These are phyloP conservation scores for Lucifuga dentata DNA, from an alignment of 2,113 vertebrate genomes.

Conservation along the genomic window DNA sequence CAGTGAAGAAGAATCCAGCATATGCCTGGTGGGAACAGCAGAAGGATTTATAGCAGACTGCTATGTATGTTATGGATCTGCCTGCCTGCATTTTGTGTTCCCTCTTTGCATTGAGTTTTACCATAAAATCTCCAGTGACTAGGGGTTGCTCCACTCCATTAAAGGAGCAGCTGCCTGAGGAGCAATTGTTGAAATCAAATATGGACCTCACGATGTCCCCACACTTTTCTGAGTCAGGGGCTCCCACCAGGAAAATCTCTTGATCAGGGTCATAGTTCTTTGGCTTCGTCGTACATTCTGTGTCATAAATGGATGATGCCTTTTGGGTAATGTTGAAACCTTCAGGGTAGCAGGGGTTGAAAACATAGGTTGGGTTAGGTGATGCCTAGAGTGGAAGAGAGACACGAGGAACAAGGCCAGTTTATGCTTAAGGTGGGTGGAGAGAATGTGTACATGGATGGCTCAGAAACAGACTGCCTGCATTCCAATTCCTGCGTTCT, in stretches of 20 bases:
- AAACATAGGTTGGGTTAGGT: slow-evolving; percentile 42
- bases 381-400: slow-evolving; percentile 54
- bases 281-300: slow-evolving; percentile 85
- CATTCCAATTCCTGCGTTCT: too few relatives aligned
- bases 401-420: not conserved
- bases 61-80: not conserved
- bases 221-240: slow-evolving; percentile 82
- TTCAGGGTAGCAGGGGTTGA: slow-evolving; percentile 89
- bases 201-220: slow-evolving; percentile 80
- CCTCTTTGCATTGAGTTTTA: slow-evolving; percentile 66
- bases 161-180: slow-evolving; percentile 83
- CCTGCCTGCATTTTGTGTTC: too few relatives aligned
- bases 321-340: slow-evolving; percentile 73
- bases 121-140: slow-evolving; percentile 88
- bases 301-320: slow-evolving; percentile 82
- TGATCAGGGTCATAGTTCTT: slow-evolving; percentile 67
- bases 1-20: slow-evolving; percentile 91
- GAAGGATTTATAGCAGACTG: not conserved
- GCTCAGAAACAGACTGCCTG: too few relatives aligned
- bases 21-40: slow-evolving; percentile 85
- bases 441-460: too few relatives aligned
- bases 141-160: slow-evolving; percentile 87
- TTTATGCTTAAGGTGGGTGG: too few relatives aligned
- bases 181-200: slow-evolving; percentile 87
- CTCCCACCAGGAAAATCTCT: slow-evolving; percentile 81